phyloP scores from a whole-genome alignment of 2,888 invertebrate species.

The Gandaritis pyraliata region DNA sequence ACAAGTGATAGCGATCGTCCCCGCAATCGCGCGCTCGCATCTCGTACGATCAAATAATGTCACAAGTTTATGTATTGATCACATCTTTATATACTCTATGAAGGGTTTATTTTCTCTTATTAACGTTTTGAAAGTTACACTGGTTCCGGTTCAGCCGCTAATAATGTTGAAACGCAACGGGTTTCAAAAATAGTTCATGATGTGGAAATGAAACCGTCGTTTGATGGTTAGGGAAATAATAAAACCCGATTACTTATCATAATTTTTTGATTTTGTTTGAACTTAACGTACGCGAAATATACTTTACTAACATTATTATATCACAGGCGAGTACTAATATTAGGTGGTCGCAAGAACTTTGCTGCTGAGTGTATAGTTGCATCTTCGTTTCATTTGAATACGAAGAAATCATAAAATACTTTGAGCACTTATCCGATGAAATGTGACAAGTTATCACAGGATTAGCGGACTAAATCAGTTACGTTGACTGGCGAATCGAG shows the following conservation, averaged over 20 bases:
- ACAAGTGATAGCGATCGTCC: slow-evolving; percentile 62
- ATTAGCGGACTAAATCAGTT: slow-evolving; percentile 18
- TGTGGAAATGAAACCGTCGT: neutral
- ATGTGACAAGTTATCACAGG: slow-evolving; percentile 23
- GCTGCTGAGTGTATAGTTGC: no score
- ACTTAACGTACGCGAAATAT: no score
- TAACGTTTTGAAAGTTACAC: slow-evolving; percentile 46
- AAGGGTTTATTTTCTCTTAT: slow-evolving; percentile 48
- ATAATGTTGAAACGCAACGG: slow-evolving; percentile 1
- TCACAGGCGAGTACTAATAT: no score
- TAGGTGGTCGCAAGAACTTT: no score
- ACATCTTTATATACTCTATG: slow-evolving; percentile 54
- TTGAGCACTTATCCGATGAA: slow-evolving; percentile 21
- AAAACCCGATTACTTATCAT: no score
- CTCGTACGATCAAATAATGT: slow-evolving; percentile 67
- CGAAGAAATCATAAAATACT: slow-evolving; percentile 3
- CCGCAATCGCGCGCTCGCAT: slow-evolving; percentile 62
- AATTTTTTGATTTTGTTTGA: neutral
- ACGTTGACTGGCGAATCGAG: slow-evolving; percentile 18
- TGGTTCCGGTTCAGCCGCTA: slow-evolving; percentile 24
- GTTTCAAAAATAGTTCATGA: slow-evolving; percentile 1
- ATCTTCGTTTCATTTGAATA: neutral
- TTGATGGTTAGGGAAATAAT: no score
- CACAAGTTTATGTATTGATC: slow-evolving; percentile 68
- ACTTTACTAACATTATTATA: no score